Conservation (phyloP, 2,888 invertebrate species). For the Torymus tubicola region DNA sequence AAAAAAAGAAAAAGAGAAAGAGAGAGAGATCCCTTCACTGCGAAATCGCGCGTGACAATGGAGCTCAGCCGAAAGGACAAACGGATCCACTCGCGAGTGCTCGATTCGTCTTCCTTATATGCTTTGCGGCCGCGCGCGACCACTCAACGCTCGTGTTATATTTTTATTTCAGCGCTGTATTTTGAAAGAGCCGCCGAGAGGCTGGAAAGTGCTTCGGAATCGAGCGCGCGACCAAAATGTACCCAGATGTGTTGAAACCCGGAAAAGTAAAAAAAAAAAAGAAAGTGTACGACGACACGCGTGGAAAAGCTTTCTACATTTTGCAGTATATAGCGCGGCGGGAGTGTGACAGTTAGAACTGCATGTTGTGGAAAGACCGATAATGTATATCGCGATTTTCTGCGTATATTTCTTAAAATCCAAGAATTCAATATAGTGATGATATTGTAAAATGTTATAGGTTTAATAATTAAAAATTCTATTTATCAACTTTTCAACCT, state of each 20-base stretch:
- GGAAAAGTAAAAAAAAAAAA: slow-evolving; percentile 24
- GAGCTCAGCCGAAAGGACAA: slow-evolving; percentile 18
- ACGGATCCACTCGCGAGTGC: slow-evolving; percentile 39
- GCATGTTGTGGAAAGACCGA: too few species aligned
- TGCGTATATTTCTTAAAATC: too few species aligned
- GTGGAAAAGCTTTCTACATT: too few species aligned
- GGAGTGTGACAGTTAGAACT: too few species aligned
- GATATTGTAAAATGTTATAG: too few species aligned
- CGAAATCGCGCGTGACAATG: slow-evolving; percentile 34
- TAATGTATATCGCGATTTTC: too few species aligned
- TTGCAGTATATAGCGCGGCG: too few species aligned
- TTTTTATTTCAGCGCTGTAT: slow-evolving; percentile 61
- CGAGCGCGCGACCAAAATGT: slow-evolving; percentile 55
- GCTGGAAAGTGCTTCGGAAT: slow-evolving; percentile 64
- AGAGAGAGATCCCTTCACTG: not conserved
- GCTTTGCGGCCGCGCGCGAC: not conserved
- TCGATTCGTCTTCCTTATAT: slow-evolving; percentile 58
- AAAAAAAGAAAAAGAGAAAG: not conserved
- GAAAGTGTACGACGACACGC: not conserved
- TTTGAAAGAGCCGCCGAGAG: slow-evolving; percentile 59
- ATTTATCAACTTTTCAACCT: too few species aligned
- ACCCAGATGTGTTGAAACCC: not conserved
- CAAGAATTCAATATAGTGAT: too few species aligned
- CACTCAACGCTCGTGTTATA: slow-evolving; percentile 50
- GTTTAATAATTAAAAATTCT: too few species aligned